Base-by-base conservation (phyloP, 2,113 vertebrate genomes). In the Lagenorhynchus albirostris region DNA sequence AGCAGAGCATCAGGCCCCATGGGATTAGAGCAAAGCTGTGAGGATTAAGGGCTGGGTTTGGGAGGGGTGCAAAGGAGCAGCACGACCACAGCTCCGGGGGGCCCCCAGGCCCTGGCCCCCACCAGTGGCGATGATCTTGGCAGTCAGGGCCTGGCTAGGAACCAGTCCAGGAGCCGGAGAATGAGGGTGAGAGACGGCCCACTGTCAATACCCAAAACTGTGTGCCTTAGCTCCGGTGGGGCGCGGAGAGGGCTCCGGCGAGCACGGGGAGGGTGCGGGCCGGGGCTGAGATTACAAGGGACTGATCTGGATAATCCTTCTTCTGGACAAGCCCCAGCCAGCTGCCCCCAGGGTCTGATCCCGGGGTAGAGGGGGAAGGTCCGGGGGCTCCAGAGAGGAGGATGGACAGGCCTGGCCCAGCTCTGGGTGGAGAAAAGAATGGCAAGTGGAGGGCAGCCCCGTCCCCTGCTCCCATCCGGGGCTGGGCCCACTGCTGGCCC, bases 281-380 rank as follows among this genome's bases (percentile, higher is more conserved):
- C 50, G 74, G 93, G 97, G 96, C 85, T 80, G 97, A 96, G 98
- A 96, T 98, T 97, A 97, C 89, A 93, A 71, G 65, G 65, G 96
- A 88, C 96, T 97, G 95, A 98, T 89, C 97, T 96, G 96, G 97
- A 98, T 98, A 97, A 98, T 98, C 98, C 96, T 95, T 77, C 81
- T 95, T 83, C 91, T 88, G 5, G 1, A 96, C 97, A 96, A 97
- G 73, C 96, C 92, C 96, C 55, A 62, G 77, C 98, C 97, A 98
- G 96, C 97, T 97, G 97, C 90, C 97, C 73, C 73, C 36, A 23
- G 73, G 73, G 80, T 41, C 77, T 96, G 80, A 96, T 90, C 86
- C 89, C 36, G n/a, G 74, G 7, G 6, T 41, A 60, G 29, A 29
- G 68, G 60, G 89, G 84, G 18, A 6, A 60, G 31, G 85, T 14